These are phyloP conservation scores for Heliconius ethilla DNA, from an alignment of 2,888 invertebrate genomes.

Conservation along the genomic window DNA sequence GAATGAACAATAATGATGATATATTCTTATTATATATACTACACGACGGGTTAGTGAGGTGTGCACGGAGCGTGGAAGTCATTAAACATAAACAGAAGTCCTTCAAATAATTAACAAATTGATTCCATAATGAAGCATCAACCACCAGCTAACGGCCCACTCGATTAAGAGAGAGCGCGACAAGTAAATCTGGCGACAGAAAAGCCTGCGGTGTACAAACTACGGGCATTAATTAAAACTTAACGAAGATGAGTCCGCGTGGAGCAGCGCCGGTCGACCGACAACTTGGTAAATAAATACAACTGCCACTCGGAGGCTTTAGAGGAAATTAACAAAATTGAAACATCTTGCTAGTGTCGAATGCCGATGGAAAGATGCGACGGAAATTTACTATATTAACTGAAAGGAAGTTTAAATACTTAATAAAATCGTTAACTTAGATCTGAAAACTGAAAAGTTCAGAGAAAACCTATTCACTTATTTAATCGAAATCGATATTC, in stretches of 20 bases:
- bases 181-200: slow-evolving; percentile 37
- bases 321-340: slow-evolving; percentile 48
- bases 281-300: slow-evolving; percentile 62
- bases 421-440: background rate
- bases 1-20: background rate
- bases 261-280: slow-evolving; percentile 32
- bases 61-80: background rate
- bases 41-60: background rate
- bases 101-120: slow-evolving; percentile 36
- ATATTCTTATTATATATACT: background rate
- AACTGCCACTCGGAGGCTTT: slow-evolving; percentile 54
- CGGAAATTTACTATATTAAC: slow-evolving; percentile 4
- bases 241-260: slow-evolving; percentile 51
- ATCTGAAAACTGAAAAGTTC: background rate
- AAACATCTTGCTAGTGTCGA: slow-evolving; percentile 47
- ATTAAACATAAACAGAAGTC: slow-evolving; percentile 12
- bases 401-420: background rate
- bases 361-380: slow-evolving; percentile 29
- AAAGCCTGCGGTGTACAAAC: slow-evolving; percentile 39
- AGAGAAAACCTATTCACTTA: background rate
- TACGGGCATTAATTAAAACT: slow-evolving; percentile 64
- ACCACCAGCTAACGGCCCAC: slow-evolving; percentile 26
- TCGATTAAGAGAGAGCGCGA: slow-evolving; percentile 29
- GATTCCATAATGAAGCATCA: slow-evolving; percentile 37
- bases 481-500: background rate